These are phyloP conservation scores for Harmothoe impar DNA, from an alignment of 2,888 invertebrate genomes.

Conservation along the genomic window DNA sequence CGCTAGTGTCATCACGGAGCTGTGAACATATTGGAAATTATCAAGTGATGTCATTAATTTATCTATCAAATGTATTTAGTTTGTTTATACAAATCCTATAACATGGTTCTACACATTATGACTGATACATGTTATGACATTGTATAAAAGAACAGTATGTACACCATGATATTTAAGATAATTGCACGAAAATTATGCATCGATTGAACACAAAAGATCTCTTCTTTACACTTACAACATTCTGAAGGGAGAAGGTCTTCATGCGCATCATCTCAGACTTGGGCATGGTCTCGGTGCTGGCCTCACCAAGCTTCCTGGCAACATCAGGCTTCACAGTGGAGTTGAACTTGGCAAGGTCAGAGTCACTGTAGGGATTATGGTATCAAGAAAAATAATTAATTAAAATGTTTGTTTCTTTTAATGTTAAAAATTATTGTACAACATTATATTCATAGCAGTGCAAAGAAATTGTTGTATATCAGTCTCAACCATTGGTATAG, in stretches of 20 bases:
- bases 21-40: neutral
- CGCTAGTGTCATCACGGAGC: constrained; percentile 43
- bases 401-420: neutral
- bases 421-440: neutral
- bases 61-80: no score
- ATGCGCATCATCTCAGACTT: neutral
- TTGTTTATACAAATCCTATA: no score
- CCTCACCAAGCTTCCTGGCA: constrained; percentile 11
- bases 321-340: neutral
- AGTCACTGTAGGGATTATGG: constrained; percentile 14
- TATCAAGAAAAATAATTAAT: neutral
- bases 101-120: no score
- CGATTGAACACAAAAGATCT: no score
- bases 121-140: no score
- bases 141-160: no score
- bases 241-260: constrained; percentile 17
- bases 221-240: constrained; percentile 15
- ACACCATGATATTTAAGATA: no score
- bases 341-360: constrained; percentile 23
- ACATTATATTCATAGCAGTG: neutral
- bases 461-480: neutral
- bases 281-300: neutral
- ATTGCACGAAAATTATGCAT: no score
- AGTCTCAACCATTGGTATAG: no score
- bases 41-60: neutral